Base-by-base conservation (phyloP, 2,888 invertebrate species). In the Epinotia nisella region DNA sequence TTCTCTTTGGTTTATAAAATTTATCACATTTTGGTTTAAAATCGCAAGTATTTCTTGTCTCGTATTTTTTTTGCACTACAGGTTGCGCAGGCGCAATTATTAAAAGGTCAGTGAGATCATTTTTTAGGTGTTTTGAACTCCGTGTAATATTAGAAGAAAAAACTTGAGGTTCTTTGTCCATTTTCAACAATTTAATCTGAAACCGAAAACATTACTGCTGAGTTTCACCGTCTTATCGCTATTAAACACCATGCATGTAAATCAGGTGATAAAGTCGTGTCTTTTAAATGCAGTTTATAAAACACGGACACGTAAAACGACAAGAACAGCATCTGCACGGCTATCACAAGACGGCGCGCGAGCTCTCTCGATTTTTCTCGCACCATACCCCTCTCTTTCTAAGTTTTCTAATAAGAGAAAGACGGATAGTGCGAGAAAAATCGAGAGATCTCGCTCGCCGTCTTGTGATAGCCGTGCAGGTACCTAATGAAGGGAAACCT, bases 21-120 rank as follows among this genome's bases (percentile, higher is more conserved):
- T 92, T 93, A 62, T 83, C 88, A 74, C 76, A 81, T 78, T 79
- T 86, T 19, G 90, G 91, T 75, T 72, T 77, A 82, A 89, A 93
- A 58, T 85, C 77, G 78, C 86, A 90, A 53, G 68, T 74, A 35
- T 76, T 49, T 70, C 75, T 79, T 76, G 78, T 78, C 29, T 66
- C 74, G 65, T 73, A 75, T 24, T n/a, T 70, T 69, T 77, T 78
- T 68, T 76, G 39, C 62, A 75, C 60, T 61, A 86, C 69, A 4
- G 91, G 90, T 77, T 73, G 74, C 24, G 87, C 89, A 29, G 88
- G 87, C 39, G 71, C 76, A 60, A 85, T 79, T 62, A 83, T 76
- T 68, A 90, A 75, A 56, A 93, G 79, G 55, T 90, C 88, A 74
- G 85, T 83, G 9, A 93, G 83, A 77, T 90, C 80, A 76, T 87